Evolutionary conservation across 1,140 invertebrate genomes (phyloP), one percentile per base, ranked within the genome.

Genomic region (Leptestheria dahalacensis): DNA sequence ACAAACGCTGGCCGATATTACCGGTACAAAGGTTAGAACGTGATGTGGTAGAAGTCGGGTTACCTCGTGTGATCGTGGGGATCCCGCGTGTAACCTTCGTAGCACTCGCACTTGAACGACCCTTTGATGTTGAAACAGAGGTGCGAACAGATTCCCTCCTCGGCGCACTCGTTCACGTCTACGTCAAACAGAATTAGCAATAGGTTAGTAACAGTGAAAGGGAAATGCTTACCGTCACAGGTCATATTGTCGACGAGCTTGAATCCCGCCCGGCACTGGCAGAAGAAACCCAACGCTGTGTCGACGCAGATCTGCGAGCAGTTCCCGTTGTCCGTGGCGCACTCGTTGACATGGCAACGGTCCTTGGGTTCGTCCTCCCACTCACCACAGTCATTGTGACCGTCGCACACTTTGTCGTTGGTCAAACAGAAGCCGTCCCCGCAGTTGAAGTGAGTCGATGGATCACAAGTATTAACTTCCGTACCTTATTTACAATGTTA

Each of bases 151-250:
- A 81, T 79, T 1, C 91, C 93, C 0, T 85, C 82, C 51, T 85
- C 80, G 50, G 84, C 73, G 68, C 95, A 99, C 73, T 98, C 95
- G 71, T 97, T 80, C 47, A 97, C 81, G 72, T 98, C 94, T 90
- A 69, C 33, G 15, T 9, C 33, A 41, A 41, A n/a, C n/a, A n/a
- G n/a, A n/a, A n/a, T n/a, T n/a, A n/a, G n/a, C n/a, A n/a, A n/a
- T 41, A 41, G 15, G 6, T 41, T 41, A 41, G 33, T 41, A 41
- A 41, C 33, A 48, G 51, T 47, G 20, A 62, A 57, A 57, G 33
- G 29, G 23, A 62, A 28, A 25, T 48, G 67, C 66, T 73, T 73
- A 86, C 84, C 85, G 72, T 85, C 81, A 71, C 89, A 91, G 21
- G 82, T 85, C 49, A 75, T 77, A 65, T 87, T 87, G 63, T 84